Conservation (phyloP, 1,140 invertebrate genomes). For the Metopolophium dirhodum region DNA sequence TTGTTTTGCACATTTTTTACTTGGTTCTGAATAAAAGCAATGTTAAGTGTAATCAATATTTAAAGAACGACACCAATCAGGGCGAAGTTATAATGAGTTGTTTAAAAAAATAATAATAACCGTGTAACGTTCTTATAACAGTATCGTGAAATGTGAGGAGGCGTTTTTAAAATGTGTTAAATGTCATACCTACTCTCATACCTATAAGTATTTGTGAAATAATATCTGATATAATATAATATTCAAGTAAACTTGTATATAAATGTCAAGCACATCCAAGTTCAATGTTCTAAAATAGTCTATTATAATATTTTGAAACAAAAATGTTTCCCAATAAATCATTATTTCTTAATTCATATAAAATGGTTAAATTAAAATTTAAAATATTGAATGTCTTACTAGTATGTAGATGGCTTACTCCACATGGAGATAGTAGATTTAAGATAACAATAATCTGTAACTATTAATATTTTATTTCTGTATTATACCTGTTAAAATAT, state of each 20-base stretch:
- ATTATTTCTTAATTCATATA: background rate
- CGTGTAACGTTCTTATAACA: too few relatives aligned
- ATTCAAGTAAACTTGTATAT: background rate
- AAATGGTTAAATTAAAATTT: background rate
- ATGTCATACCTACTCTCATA: background rate
- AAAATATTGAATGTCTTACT: background rate
- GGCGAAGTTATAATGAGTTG: background rate
- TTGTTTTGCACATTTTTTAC: background rate
- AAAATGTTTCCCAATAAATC: background rate
- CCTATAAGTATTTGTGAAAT: background rate
- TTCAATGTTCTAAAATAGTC: background rate
- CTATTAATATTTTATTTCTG: too few relatives aligned
- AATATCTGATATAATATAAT: background rate
- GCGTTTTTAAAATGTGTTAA: background rate
- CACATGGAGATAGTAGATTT: too few relatives aligned
- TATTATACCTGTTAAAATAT: too few relatives aligned
- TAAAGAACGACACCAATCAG: background rate
- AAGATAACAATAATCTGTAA: too few relatives aligned
- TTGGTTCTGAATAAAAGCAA: background rate
- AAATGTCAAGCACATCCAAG: background rate
- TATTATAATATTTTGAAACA: background rate
- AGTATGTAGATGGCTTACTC: background rate
- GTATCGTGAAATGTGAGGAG: background rate
- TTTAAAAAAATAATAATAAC: background rate
- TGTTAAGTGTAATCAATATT: background rate